phyloP scores from a whole-genome alignment of 2,797 vertebrate genomes.

The Erethizon dorsatum region DNA sequence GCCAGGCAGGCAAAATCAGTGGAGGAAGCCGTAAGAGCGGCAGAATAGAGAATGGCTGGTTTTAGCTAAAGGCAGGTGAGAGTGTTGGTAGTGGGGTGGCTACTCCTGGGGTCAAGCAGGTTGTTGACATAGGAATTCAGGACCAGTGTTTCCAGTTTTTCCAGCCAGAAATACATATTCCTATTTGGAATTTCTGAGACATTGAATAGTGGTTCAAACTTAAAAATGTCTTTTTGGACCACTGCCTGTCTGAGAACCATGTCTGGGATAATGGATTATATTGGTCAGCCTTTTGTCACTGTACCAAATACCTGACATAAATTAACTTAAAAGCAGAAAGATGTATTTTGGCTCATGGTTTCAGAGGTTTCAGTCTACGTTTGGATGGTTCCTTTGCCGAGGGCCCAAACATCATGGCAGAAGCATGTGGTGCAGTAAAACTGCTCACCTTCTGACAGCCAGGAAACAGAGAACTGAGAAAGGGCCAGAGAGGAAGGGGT shows the following conservation, averaged over 20 bases:
- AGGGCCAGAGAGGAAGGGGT: background rate
- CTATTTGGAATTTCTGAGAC: slow-evolving; percentile 55
- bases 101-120: background rate
- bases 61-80: background rate
- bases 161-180: slow-evolving; percentile 20
- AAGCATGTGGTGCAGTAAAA: background rate
- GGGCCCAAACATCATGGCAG: background rate
- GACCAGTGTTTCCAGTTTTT: background rate
- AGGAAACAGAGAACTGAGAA: background rate
- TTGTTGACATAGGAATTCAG: slow-evolving; percentile 24
- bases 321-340: background rate
- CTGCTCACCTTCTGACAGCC: background rate
- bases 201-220: slow-evolving; percentile 34
- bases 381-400: background rate
- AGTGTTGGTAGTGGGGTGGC: background rate
- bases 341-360: background rate
- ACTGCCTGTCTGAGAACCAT: background rate
- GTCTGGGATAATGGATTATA: background rate
- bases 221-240: background rate
- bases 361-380: background rate
- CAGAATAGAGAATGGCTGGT: background rate
- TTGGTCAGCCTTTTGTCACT: background rate
- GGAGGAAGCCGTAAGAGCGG: background rate
- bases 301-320: background rate
- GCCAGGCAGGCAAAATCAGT: background rate